Percentiles rank a stretch among this genome's conserved stretches.
Conservation (phyloP, 2,888 invertebrate species). For the Bibio marci region DNA sequence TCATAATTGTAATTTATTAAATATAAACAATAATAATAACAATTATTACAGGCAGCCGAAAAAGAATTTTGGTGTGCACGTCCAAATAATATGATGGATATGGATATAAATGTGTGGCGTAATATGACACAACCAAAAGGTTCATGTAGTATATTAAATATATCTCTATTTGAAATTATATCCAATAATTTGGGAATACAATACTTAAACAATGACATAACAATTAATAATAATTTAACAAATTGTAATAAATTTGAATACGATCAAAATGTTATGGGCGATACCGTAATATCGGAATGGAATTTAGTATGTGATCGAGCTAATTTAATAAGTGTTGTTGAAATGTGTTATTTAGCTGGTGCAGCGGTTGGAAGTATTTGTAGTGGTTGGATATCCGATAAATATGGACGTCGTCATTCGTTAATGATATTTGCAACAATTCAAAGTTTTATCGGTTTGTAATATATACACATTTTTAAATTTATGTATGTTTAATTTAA, state of each 20-base stretch:
- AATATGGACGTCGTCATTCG: constrained; percentile 44
- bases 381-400: constrained; percentile 46
- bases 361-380: constrained; percentile 45
- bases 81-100: constrained; percentile 25
- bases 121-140: constrained; percentile 33
- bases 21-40: no score
- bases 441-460: constrained; percentile 35
- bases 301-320: constrained; percentile 37
- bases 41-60: constrained; percentile 31
- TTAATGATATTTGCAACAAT: constrained; percentile 37
- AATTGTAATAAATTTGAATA: constrained; percentile 29
- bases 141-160: constrained; percentile 29
- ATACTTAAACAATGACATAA: background rate
- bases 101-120: constrained; percentile 31
- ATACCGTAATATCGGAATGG: constrained; percentile 41
- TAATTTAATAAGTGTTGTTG: constrained; percentile 36
- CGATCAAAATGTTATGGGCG: constrained; percentile 25
- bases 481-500: no score
- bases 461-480: no score
- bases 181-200: background rate
- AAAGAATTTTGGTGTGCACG: constrained; percentile 39
- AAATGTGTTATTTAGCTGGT: constrained; percentile 46
- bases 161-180: constrained; percentile 9
- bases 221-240: constrained; percentile 1
- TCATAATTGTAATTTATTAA: no score